Conservation (phyloP, 2,113 vertebrate genomes). For the Sceloporus undulatus region DNA sequence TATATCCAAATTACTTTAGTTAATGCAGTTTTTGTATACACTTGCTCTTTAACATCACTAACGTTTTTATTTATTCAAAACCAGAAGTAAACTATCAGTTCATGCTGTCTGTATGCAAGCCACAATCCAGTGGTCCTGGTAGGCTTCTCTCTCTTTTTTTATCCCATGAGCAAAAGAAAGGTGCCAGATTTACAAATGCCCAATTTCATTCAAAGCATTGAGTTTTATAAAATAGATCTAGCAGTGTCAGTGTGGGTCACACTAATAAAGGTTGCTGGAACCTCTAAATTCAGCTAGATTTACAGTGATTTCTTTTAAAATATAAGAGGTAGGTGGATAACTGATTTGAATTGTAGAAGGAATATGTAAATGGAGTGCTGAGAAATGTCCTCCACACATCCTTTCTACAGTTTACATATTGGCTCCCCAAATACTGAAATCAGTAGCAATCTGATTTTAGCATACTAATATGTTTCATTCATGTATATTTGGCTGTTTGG, state of each 20-base stretch:
- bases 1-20: not conserved
- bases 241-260: slow-evolving; percentile 1
- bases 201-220: not conserved
- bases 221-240: slow-evolving; percentile 10
- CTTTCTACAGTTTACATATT: no score
- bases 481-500: no score
- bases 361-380: no score
- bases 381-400: no score
- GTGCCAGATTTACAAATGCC: not conserved
- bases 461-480: no score
- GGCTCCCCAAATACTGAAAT: no score
- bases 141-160: not conserved
- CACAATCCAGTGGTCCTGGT: not conserved
- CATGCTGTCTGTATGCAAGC: not conserved
- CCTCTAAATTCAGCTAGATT: not conserved
- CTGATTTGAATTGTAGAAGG: no score
- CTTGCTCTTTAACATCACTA: not conserved
- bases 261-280: not conserved
- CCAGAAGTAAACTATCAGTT: no score
- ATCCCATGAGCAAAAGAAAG: not conserved
- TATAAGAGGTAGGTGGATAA: no score
- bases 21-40: not conserved
- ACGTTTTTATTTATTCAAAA: not conserved
- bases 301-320: not conserved
- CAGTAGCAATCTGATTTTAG: no score